Evolutionary conservation across 2,888 invertebrate species (phyloP), one percentile per base, ranked within the genome.

Genomic region (Dryomyza anilis): DNA sequence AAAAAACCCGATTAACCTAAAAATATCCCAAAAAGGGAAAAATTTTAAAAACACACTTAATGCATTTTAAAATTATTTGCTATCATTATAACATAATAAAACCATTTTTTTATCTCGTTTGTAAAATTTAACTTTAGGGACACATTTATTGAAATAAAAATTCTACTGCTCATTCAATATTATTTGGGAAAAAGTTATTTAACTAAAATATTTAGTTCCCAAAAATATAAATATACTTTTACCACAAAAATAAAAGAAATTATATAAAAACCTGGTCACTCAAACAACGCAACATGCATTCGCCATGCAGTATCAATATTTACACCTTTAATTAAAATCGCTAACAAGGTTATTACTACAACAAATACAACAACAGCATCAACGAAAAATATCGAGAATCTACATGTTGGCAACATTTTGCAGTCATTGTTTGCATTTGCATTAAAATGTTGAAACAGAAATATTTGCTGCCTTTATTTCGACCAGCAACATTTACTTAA

Each of bases 251-350:
- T n/a, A n/a, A n/a, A n/a, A n/a, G n/a, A n/a, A n/a, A n/a, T n/a
- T 14, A 3, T 39, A 4, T 39, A 16, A 33, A 33, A 27, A 8
- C 52, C 27, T 55, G 62, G 39, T 29, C 21, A 46, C 65, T 36
- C 59, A 43, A 14, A 12, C 53, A 6, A 14, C 43, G 6, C 52
- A 12, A 19, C 12, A 21, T n/a, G 3, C 39, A 36, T 52, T 27
- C 27, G 19, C 21, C 29, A 43, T 53, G 30, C 23, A 53, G 75
- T 78, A 73, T 78, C 76, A 78, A 79, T 80, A 78, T 80, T 80
- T 81, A 79, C 81, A 76, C 78, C 78, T 80, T 80, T 80, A 83
- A 83, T 82, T 83, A 82, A 81, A 80, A 81, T 77, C 76, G 75
- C 78, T 80, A 83, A 82, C 82, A 81, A 80, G 79, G 80, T 83